Percentiles rank a stretch among this genome's conserved stretches.
Conservation (phyloP, 2,888 invertebrate genomes). For the Willowsia nigromaculata region DNA sequence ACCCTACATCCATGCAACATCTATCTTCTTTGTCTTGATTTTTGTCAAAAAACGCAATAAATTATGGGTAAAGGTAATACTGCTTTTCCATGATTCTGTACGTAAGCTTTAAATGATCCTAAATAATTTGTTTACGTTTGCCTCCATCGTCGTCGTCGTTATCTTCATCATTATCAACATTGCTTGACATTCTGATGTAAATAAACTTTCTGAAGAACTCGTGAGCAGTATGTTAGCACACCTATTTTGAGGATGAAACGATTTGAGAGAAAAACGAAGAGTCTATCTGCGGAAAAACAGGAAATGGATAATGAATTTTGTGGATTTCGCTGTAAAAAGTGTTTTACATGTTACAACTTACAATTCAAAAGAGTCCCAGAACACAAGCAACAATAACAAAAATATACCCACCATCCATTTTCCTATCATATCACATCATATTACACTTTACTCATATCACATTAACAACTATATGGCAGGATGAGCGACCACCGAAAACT, state of each 20-base stretch:
- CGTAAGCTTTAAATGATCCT: background rate
- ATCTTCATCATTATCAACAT: constrained; percentile 12
- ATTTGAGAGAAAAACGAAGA: background rate
- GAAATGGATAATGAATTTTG: constrained; percentile 44
- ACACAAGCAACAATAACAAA: constrained; percentile 10
- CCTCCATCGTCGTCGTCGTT: constrained; percentile 10
- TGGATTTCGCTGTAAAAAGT: constrained; percentile 30
- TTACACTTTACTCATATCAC: background rate
- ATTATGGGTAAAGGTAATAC: background rate
- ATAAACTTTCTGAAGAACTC: background rate
- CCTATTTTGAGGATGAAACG: background rate
- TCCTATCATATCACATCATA: constrained; percentile 13
- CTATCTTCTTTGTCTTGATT: background rate
- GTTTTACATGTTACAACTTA: background rate
- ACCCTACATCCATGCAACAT: too few relatives aligned
- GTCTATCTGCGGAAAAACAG: background rate
- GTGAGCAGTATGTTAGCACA: background rate
- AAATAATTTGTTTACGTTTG: constrained; percentile 15
- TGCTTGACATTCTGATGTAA: constrained; percentile 5
- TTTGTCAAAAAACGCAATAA: background rate
- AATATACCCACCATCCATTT: background rate
- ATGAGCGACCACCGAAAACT: constrained; percentile 42
- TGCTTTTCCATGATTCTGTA: background rate
- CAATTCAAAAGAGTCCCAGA: constrained; percentile 24
- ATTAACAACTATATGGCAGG: background rate